A percentile compares a stretch with the other conserved stretches of the same genome.
Conservation (phyloP, 2,888 invertebrate species). For the Limnephilus auricula region DNA sequence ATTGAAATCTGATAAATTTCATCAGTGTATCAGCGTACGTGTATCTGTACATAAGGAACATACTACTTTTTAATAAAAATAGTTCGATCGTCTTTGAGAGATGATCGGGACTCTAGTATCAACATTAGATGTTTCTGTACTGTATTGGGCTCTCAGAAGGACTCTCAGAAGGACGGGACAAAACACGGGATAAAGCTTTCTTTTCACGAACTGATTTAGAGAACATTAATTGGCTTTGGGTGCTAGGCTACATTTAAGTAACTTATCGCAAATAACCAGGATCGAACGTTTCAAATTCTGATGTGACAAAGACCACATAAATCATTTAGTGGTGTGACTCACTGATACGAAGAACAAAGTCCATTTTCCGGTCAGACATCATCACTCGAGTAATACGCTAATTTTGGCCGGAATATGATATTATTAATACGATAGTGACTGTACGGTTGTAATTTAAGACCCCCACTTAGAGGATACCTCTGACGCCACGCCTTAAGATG, state of each 20-base stretch:
- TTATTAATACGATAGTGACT: too few species aligned
- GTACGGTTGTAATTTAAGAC: too few species aligned
- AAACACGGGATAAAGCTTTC: neutral
- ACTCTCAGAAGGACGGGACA: neutral
- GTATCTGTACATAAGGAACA: neutral
- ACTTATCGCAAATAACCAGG: neutral
- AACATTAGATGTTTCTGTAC: neutral
- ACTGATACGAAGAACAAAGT: neutral
- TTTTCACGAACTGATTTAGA: slow-evolving; percentile 11
- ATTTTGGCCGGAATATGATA: neutral
- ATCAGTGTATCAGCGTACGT: too few species aligned
- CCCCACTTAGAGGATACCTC: too few species aligned
- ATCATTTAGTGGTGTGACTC: neutral
- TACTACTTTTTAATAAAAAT: neutral
- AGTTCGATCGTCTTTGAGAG: neutral
- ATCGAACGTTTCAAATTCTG: neutral
- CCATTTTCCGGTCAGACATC: neutral
- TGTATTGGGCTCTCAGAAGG: neutral
- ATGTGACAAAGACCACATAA: neutral
- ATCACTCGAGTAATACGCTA: neutral
- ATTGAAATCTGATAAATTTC: too few species aligned
- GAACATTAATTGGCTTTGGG: neutral
- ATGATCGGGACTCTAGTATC: neutral
- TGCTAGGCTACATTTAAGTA: neutral
- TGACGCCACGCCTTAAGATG: too few species aligned